Conservation (phyloP, 2,888 invertebrate genomes). For the Eupithecia subfuscata region DNA sequence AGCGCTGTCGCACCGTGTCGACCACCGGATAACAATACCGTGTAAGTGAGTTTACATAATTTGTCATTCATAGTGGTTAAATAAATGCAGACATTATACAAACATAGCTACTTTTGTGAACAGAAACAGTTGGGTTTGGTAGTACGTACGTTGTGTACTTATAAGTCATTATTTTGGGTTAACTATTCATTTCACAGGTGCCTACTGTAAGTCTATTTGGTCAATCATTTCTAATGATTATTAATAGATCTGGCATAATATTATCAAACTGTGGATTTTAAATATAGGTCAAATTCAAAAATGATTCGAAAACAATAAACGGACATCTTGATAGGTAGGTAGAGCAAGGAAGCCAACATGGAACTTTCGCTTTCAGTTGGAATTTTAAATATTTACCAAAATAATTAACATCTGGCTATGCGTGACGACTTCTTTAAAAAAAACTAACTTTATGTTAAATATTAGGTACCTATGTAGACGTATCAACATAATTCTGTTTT, state of each 20-base stretch:
- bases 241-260: neutral
- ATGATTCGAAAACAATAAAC: neutral
- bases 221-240: neutral
- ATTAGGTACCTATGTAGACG: neutral
- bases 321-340: neutral
- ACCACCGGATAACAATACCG: conserved; percentile 17
- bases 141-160: neutral
- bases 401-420: neutral
- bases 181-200: neutral
- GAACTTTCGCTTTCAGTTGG: conserved; percentile 4
- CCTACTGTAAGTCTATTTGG: neutral
- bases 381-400: neutral
- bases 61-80: conserved; percentile 37
- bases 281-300: neutral
- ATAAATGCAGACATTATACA: conserved; percentile 34
- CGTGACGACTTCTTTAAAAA: neutral
- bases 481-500: neutral
- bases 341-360: neutral
- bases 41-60: conserved; percentile 47
- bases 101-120: conserved; percentile 21
- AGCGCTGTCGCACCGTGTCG: conserved; percentile 2
- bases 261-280: neutral
- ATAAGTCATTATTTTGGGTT: neutral
- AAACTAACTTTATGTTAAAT: neutral
- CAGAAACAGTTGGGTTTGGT: conserved; percentile 1